Evolutionary conservation across 2,113 vertebrate genomes (phyloP).

Genomic region (Capra hircus): DNA sequence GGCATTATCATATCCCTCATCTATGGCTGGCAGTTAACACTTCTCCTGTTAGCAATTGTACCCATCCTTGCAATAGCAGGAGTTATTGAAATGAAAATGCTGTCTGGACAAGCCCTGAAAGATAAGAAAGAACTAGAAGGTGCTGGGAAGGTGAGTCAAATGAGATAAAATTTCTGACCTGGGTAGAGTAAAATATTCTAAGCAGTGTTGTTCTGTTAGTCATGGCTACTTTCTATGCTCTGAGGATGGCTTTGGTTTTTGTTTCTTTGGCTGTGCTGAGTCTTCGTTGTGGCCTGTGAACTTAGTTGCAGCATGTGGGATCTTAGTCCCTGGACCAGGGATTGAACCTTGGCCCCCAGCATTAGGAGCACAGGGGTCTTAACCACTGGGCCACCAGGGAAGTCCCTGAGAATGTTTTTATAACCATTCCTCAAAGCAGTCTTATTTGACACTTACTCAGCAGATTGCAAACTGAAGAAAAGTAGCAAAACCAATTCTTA

Average conservation of each 20-base stretch:
- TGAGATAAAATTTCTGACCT: background rate
- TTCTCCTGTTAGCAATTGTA: constrained; percentile 90
- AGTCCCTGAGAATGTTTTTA: background rate
- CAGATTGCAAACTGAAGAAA: background rate
- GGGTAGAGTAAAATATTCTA: background rate
- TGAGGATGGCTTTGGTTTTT: background rate
- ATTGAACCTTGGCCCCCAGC: background rate
- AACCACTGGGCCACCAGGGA: background rate
- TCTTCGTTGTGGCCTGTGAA: background rate
- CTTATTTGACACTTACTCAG: background rate
- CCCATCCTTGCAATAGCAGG: constrained; percentile 89
- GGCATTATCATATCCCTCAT: constrained; percentile 89
- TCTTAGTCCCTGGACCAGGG: background rate
- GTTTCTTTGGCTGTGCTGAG: background rate
- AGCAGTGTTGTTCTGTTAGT: background rate
- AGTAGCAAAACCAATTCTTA: background rate
- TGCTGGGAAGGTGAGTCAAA: constrained; percentile 89
- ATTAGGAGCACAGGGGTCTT: background rate
- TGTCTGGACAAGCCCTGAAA: constrained; percentile 89
- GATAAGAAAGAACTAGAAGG: constrained; percentile 93
- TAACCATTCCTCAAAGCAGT: background rate
- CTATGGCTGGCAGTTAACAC: constrained; percentile 94
- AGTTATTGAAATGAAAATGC: constrained; percentile 88
- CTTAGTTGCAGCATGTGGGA: background rate
- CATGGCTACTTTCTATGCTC: background rate